Percentiles rank a stretch among this genome's conserved stretches.
Conservation (phyloP, 2,113 vertebrate species). For the Lates calcarifer region DNA sequence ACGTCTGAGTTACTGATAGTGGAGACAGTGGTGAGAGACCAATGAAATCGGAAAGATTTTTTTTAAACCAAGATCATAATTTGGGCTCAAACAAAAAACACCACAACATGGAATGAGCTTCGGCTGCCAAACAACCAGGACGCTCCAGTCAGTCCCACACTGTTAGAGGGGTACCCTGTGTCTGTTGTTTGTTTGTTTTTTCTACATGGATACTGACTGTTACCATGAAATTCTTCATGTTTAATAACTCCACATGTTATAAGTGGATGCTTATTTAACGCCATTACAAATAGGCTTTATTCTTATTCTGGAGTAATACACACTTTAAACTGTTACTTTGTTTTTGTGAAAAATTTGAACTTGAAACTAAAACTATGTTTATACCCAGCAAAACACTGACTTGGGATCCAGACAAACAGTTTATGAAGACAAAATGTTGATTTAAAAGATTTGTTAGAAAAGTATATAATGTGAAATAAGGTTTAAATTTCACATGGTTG, state of each 20-base stretch:
- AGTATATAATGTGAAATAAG: not conserved
- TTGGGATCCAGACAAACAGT: too few species aligned
- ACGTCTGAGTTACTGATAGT: conserved; percentile 54
- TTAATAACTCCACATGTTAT: too few species aligned
- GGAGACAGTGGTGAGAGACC: conserved; percentile 70
- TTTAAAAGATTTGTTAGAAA: not conserved
- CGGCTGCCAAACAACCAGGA: conserved; percentile 56
- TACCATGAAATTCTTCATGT: too few species aligned
- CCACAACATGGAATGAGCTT: conserved; percentile 66
- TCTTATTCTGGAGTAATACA: not conserved
- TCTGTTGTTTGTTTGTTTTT: not conserved
- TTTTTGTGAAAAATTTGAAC: not conserved
- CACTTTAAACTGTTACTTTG: not conserved
- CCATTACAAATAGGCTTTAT: not conserved
- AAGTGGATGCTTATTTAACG: not conserved
- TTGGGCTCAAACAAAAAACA: conserved; percentile 66
- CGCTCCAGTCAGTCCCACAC: conserved; percentile 23
- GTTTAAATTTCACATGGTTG: too few species aligned
- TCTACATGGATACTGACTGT: not conserved
- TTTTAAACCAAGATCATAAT: conserved; percentile 68
- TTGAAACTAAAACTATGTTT: not conserved
- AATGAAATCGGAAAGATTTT: conserved; percentile 65
- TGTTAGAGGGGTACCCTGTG: conserved; percentile 41
- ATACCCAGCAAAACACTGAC: not conserved
- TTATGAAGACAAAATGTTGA: not conserved